Evolutionary conservation across 2,113 vertebrate species (phyloP).

Genomic region (Oncorhynchus tshawytscha): DNA sequence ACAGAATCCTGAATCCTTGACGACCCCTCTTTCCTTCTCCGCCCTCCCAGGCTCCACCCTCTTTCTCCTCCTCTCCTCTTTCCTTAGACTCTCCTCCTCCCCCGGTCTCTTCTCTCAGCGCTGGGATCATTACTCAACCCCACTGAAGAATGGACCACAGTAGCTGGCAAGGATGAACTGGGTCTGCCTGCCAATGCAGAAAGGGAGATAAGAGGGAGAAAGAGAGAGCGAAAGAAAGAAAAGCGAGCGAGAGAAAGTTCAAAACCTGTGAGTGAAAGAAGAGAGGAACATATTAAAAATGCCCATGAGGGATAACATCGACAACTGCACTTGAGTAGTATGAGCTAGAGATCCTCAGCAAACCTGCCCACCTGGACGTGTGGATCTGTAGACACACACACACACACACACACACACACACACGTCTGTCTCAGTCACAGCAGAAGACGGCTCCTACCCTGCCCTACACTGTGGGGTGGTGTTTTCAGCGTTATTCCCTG

Average conservation of each 20-base stretch:
- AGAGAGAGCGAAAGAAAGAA: conserved; percentile 23
- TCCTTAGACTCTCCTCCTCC: conserved; percentile 41
- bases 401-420: conserved; percentile 28
- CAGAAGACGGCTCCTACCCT: background rate
- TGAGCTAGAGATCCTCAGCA: conserved; percentile 27
- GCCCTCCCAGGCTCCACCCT: conserved; percentile 29
- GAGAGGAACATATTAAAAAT: conserved; percentile 42
- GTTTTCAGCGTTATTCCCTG: conserved; percentile 25
- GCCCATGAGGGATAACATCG: conserved; percentile 41
- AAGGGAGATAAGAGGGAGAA: conserved; percentile 46
- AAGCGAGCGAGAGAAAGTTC: conserved; percentile 13
- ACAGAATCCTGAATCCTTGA: conserved; percentile 31
- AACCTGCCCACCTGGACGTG: conserved; percentile 21
- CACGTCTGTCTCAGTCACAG: background rate
- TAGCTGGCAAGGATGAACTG: conserved; percentile 63
- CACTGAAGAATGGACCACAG: conserved; percentile 52
- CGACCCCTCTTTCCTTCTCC: conserved; percentile 41
- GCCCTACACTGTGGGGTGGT: conserved; percentile 1
- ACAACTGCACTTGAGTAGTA: conserved; percentile 42
- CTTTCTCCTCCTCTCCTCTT: conserved; percentile 43
- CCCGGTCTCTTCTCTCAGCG: conserved; percentile 42
- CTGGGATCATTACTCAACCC: conserved; percentile 55
- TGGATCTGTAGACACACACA: conserved; percentile 34
- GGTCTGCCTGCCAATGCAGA: conserved; percentile 50
- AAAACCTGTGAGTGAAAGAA: conserved; percentile 6